Evolutionary conservation across 2,797 vertebrate genomes (phyloP).

Genomic region (Leptoclinus maculatus): DNA sequence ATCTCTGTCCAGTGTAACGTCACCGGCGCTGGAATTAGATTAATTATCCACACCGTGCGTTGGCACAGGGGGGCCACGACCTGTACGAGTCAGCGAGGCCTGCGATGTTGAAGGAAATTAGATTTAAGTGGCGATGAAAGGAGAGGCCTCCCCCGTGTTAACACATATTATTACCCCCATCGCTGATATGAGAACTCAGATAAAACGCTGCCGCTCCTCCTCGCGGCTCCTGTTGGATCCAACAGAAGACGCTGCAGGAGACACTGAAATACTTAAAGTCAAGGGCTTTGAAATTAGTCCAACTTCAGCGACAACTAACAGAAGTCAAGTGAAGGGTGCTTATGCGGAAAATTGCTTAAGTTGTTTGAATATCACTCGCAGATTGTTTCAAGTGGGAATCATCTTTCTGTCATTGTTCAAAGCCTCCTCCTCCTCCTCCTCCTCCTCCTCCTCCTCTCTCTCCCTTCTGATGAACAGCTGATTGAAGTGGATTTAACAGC

Average conservation of each 20-base stretch:
- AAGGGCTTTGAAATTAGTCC: slow-evolving; percentile 30
- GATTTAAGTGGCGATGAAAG: slow-evolving; percentile 65
- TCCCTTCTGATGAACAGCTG: slow-evolving; percentile 20
- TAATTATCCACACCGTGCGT: slow-evolving; percentile 61
- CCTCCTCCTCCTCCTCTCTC: no score
- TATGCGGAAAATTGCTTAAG: slow-evolving; percentile 5
- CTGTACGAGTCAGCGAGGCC: slow-evolving; percentile 51
- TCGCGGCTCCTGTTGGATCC: neutral
- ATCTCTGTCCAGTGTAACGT: slow-evolving; percentile 37
- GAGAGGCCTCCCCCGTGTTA: slow-evolving; percentile 55
- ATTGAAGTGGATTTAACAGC: slow-evolving; percentile 51
- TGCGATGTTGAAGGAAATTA: slow-evolving; percentile 61
- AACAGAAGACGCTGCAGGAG: neutral
- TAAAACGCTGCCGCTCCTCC: neutral
- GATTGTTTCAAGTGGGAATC: slow-evolving; percentile 12
- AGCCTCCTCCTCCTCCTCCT: neutral
- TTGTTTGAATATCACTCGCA: slow-evolving; percentile 21
- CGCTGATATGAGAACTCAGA: slow-evolving; percentile 33
- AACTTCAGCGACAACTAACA: slow-evolving; percentile 22
- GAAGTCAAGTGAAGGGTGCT: slow-evolving; percentile 24
- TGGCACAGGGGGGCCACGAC: slow-evolving; percentile 37
- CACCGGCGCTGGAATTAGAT: slow-evolving; percentile 70
- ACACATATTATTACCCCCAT: slow-evolving; percentile 55
- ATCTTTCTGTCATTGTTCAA: slow-evolving; percentile 8
- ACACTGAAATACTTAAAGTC: slow-evolving; percentile 21